Percentiles rank a stretch among this genome's conserved stretches.
These are phyloP conservation scores for Drosophila buzzatii DNA, from an alignment of 2,888 invertebrate genomes.

Conservation along the genomic window DNA sequence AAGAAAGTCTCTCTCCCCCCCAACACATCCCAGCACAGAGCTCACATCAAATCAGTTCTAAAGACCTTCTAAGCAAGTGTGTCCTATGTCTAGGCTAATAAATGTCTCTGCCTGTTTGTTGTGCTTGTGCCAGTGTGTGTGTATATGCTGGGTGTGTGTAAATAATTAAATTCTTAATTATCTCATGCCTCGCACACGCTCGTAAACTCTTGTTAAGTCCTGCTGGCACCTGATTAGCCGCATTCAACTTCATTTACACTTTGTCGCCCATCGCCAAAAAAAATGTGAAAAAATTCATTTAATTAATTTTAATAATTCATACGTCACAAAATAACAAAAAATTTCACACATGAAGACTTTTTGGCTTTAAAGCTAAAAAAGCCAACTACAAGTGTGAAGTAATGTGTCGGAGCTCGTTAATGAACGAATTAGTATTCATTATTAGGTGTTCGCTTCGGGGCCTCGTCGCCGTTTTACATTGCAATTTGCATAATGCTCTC, in stretches of 20 bases:
- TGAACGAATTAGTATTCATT: constrained; percentile 82
- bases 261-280: constrained; percentile 6
- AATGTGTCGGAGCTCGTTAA: constrained; percentile 62
- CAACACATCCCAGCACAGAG: constrained; percentile 2
- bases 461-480: constrained; percentile 18
- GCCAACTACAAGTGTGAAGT: constrained; percentile 50
- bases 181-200: constrained; percentile 56
- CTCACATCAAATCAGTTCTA: constrained; percentile 51
- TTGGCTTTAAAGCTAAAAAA: constrained; percentile 36
- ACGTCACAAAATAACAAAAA: constrained; percentile 35
- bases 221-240: constrained; percentile 54
- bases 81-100: constrained; percentile 65
- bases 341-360: constrained; percentile 33
- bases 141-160: constrained; percentile 50
- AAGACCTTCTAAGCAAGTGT: constrained; percentile 37
- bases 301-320: constrained; percentile 84
- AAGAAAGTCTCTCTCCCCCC: background rate
- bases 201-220: constrained; percentile 49
- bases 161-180: constrained; percentile 82
- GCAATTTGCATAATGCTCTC: constrained; percentile 65
- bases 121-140: constrained; percentile 2
- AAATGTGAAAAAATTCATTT: constrained; percentile 56
- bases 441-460: constrained; percentile 63
- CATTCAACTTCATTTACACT: constrained; percentile 68
- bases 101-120: constrained; percentile 44